Evolutionary conservation across 2,888 invertebrate species (phyloP).

Genomic region (Coecobrya sp.): DNA sequence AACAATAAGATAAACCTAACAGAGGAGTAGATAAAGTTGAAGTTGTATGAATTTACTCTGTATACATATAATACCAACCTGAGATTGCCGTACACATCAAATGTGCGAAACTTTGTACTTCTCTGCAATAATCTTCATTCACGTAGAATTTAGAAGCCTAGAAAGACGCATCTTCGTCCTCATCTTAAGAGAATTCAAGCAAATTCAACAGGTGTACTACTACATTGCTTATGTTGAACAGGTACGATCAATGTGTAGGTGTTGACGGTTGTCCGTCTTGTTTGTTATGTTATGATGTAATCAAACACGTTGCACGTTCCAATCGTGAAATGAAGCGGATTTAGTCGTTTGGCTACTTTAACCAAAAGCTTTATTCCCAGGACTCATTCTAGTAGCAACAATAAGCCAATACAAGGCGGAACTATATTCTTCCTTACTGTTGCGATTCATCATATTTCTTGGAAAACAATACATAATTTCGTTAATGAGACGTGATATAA

Average conservation of each 20-base stretch:
- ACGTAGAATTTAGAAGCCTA: conserved; percentile 29
- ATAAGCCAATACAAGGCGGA: conserved; percentile 11
- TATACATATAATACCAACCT: neutral
- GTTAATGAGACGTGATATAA: neutral
- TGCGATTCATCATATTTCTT: conserved; percentile 1
- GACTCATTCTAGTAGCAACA: neutral
- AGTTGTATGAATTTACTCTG: neutral
- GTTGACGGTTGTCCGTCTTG: conserved; percentile 19
- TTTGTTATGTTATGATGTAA: conserved; percentile 68
- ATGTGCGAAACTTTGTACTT: conserved; percentile 27
- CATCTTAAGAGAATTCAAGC: conserved; percentile 50
- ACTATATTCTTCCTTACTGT: conserved; percentile 16
- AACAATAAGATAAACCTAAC: conserved; percentile 2
- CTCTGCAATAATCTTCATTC: neutral
- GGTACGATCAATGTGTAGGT: conserved; percentile 25
- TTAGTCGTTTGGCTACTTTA: conserved; percentile 4
- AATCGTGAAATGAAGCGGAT: neutral
- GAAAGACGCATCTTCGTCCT: conserved; percentile 57
- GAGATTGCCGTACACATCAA: neutral
- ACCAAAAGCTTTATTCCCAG: neutral
- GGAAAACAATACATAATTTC: conserved; percentile 3
- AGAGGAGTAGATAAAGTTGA: conserved; percentile 9
- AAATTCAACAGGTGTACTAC: conserved; percentile 41
- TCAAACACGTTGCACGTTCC: conserved; percentile 63
- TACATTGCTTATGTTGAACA: neutral